These are phyloP conservation scores for Galendromus occidentalis DNA, from an alignment of 1,140 invertebrate genomes.

Conservation along the genomic window DNA sequence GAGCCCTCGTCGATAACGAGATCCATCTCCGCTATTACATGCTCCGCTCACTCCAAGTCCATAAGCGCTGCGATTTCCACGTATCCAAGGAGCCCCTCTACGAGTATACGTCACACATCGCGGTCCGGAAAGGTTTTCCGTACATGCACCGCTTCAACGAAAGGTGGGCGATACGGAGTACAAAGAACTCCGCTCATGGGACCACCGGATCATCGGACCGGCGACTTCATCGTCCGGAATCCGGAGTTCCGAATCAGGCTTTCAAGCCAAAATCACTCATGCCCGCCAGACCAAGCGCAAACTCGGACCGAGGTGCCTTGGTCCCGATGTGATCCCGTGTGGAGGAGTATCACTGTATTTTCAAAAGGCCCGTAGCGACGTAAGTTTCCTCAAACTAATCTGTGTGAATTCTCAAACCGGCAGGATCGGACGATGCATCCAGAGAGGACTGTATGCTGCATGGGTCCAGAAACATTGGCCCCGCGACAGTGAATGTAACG, in stretches of 20 bases:
- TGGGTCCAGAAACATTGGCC: neutral
- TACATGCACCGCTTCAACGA: constrained; percentile 4
- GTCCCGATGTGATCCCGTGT: too few species aligned
- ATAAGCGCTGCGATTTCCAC: neutral
- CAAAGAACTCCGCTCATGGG: too few species aligned
- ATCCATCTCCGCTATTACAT: neutral
- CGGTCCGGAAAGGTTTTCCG: neutral
- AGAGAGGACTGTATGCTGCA: neutral
- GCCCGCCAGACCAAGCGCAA: too few species aligned
- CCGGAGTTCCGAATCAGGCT: too few species aligned
- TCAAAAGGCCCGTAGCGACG: too few species aligned
- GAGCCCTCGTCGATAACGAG: neutral
- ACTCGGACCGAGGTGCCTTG: too few species aligned
- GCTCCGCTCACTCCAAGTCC: neutral
- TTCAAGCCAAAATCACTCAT: too few species aligned
- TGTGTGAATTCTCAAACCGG: too few species aligned
- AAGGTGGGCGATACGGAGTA: neutral
- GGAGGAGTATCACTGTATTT: too few species aligned
- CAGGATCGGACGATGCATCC: neutral
- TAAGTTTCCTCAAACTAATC: too few species aligned
- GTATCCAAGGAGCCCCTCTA: neutral
- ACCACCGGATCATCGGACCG: too few species aligned
- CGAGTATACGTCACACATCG: neutral
- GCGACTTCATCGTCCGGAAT: too few species aligned
- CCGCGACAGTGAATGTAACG: neutral